Conservation (phyloP, 2,888 invertebrate genomes). For the Podotricha telesiphe region DNA sequence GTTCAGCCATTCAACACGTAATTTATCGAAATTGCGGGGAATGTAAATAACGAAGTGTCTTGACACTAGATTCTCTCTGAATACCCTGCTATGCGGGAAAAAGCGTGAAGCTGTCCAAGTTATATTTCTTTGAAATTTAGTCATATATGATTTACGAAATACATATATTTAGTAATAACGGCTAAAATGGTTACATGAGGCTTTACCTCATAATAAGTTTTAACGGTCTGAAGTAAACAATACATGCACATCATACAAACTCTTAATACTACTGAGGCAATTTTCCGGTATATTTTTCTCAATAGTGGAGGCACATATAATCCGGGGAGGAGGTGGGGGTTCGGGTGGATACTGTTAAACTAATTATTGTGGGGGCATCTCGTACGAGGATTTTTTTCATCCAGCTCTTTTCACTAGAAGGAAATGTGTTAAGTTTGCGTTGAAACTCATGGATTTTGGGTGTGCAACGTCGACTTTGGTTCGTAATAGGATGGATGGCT, state of each 20-base stretch:
- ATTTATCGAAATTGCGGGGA: background rate
- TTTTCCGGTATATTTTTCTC: slow-evolving; percentile 47
- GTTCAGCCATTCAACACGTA: no score
- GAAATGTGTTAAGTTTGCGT: slow-evolving; percentile 24
- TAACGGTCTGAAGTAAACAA: slow-evolving; percentile 11
- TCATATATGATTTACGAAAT: background rate
- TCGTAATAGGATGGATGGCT: background rate
- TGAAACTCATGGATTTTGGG: background rate
- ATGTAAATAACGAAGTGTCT: no score
- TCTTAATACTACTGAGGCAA: slow-evolving; percentile 40
- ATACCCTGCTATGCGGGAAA: background rate
- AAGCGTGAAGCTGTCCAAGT: background rate
- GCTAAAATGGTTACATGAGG: no score
- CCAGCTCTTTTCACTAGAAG: slow-evolving; percentile 15
- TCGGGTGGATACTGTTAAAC: slow-evolving; percentile 65
- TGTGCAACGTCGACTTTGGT: slow-evolving; percentile 2
- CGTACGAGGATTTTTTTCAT: slow-evolving; percentile 43
- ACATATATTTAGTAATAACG: background rate
- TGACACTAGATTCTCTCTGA: no score
- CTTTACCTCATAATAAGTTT: background rate
- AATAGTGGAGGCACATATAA: slow-evolving; percentile 42
- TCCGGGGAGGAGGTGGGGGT: slow-evolving; percentile 33
- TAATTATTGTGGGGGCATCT: slow-evolving; percentile 52
- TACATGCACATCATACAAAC: slow-evolving; percentile 31
- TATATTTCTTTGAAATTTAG: background rate